Evolutionary conservation across 1,140 invertebrate species (phyloP), one percentile per base, ranked within the genome.

Genomic region (Propsilocerus akamusi): DNA sequence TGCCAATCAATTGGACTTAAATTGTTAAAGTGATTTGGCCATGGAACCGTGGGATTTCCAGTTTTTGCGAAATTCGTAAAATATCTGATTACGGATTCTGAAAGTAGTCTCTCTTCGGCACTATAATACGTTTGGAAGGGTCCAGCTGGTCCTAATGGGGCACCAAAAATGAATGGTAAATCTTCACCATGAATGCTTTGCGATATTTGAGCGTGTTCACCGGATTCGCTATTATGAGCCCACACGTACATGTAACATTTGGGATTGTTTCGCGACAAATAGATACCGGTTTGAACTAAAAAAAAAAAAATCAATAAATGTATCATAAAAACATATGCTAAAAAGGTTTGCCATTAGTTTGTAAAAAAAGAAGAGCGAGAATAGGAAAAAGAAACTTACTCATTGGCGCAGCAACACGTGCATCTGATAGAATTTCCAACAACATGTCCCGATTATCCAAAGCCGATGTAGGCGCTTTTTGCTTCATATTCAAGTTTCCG

Each of bases 161-260:
- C 82, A 4, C 93, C 93, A 52, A 97, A 82, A 25, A 95, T 73
- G 59, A 93, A 97, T 0, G 89, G 78, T 57, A 97, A 59, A 59
- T 97, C 92, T 62, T 96, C 90, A 0, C 92, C 92, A 55, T 84
- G 78, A 6, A 92, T 76, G 53, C 72, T 76, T 59, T 76, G 75
- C 25, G 63, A 60, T 49, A 65, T 48, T 61, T 65, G 56, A 20
- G 26, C 25, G 23, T 78, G 81, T 46, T 83, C 75, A 48, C 81
- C 83, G 37, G 78, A 76, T 51, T 76, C 70, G 4, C 81, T 83
- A 51, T 83, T 83, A 58, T 96, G 86, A 32, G 78, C 76, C 60
- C 91, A 93, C 23, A 92, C 82, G 61, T 91, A 93, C 73, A 93
- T 89, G 64, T 86, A 94, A 48, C 80, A 80, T 54, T 78, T 76